Percentiles rank a stretch among this genome's conserved stretches.
phyloP scores from a whole-genome alignment of 1,140 invertebrate species.

The Medauroidea extradentata region DNA sequence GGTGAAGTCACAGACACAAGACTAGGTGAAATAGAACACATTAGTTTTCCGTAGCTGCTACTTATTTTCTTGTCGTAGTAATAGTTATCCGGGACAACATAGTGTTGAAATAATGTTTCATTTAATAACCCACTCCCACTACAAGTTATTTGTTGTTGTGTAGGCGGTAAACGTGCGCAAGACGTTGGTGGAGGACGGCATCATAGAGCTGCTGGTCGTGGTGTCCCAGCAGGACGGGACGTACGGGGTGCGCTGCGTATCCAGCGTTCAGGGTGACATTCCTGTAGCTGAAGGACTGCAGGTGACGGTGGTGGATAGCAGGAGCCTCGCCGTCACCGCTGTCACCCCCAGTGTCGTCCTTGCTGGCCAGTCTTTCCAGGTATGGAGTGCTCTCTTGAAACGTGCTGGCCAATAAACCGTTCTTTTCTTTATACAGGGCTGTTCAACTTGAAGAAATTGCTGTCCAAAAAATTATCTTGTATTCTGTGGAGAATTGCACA shows the following conservation, averaged over 20 bases:
- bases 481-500: too few relatives aligned
- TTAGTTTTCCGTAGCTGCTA: too few relatives aligned
- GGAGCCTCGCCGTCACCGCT: background rate
- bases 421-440: too few relatives aligned
- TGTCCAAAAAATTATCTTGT: too few relatives aligned
- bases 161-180: constrained; percentile 1
- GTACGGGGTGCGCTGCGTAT: background rate
- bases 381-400: too few relatives aligned
- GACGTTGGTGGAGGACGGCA: constrained; percentile 10
- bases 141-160: background rate
- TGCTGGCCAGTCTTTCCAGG: constrained; percentile 3
- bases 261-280: background rate
- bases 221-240: background rate
- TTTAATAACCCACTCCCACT: background rate
- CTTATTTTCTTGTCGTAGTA: too few relatives aligned
- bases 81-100: too few relatives aligned
- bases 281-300: background rate
- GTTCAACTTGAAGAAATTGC: too few relatives aligned
- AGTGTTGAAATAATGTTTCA: too few relatives aligned
- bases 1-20: too few relatives aligned
- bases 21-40: too few relatives aligned
- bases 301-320: constrained; percentile 10
- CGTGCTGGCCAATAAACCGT: too few relatives aligned
- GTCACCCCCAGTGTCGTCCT: background rate
- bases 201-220: constrained; percentile 6